Percentiles rank a stretch among this genome's conserved stretches.
phyloP scores from a whole-genome alignment of 1,140 invertebrate species.

The Geopemphigus sp. region DNA sequence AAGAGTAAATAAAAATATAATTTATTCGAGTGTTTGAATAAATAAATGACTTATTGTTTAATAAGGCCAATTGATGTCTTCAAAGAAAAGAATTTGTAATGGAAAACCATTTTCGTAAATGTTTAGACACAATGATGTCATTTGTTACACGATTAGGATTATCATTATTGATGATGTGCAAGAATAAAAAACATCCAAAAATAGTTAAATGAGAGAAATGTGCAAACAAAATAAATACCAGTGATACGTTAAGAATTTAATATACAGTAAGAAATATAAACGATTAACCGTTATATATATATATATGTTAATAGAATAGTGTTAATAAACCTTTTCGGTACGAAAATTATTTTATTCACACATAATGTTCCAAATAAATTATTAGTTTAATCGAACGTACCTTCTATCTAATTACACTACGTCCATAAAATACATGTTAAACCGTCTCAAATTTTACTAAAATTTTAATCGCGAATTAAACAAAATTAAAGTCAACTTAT shows the following conservation, averaged over 20 bases:
- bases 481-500: not conserved
- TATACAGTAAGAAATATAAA: not conserved
- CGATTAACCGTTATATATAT: not conserved
- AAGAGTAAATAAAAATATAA: not conserved
- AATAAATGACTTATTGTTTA: not conserved
- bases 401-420: not conserved
- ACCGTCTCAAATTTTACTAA: not conserved
- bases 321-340: no score
- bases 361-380: not conserved
- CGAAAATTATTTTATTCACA: no score
- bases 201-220: not conserved
- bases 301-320: no score
- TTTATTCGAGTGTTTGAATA: not conserved
- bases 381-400: not conserved
- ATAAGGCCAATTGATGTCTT: slow-evolving; percentile 2
- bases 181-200: slow-evolving; percentile 3
- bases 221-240: slow-evolving; percentile 10
- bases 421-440: not conserved
- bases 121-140: not conserved
- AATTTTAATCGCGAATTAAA: not conserved
- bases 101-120: not conserved
- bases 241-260: not conserved
- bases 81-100: not conserved
- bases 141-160: not conserved
- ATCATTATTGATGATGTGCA: not conserved